phyloP scores from a whole-genome alignment of 1,140 invertebrate genomes.

The Yoshiicerus persimilis region DNA sequence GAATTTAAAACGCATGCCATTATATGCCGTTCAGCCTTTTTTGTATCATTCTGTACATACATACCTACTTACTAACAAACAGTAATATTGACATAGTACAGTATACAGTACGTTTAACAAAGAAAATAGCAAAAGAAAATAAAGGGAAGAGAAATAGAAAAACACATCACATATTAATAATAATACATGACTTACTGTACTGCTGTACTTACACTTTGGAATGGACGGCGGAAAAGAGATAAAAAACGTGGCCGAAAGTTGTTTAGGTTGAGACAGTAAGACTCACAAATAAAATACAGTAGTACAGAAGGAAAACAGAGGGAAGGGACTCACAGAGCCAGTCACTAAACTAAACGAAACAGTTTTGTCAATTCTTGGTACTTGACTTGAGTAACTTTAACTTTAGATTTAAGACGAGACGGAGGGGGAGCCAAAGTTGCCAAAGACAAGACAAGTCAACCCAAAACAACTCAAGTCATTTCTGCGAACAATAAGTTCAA shows the following conservation, averaged over 20 bases:
- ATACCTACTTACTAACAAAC: background rate
- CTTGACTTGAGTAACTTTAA: background rate
- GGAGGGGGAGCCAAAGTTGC: background rate
- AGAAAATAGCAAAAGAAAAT: background rate
- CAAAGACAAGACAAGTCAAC: background rate
- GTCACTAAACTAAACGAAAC: background rate
- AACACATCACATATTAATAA: background rate
- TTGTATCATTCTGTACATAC: too few relatives aligned
- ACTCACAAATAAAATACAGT: background rate
- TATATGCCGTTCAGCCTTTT: too few relatives aligned
- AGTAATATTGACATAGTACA: background rate
- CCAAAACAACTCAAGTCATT: background rate
- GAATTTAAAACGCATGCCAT: too few relatives aligned
- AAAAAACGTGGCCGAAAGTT: background rate
- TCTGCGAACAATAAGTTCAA: background rate
- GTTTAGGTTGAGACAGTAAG: background rate
- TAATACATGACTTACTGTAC: background rate
- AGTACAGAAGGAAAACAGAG: background rate
- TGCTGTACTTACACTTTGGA: background rate
- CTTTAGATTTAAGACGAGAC: background rate
- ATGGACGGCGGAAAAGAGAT: background rate
- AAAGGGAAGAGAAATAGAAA: background rate
- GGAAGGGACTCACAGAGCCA: background rate
- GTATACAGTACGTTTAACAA: background rate
- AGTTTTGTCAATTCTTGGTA: background rate